Conservation (phyloP, 2,113 vertebrate genomes). For the Mionectes macconnelli region DNA sequence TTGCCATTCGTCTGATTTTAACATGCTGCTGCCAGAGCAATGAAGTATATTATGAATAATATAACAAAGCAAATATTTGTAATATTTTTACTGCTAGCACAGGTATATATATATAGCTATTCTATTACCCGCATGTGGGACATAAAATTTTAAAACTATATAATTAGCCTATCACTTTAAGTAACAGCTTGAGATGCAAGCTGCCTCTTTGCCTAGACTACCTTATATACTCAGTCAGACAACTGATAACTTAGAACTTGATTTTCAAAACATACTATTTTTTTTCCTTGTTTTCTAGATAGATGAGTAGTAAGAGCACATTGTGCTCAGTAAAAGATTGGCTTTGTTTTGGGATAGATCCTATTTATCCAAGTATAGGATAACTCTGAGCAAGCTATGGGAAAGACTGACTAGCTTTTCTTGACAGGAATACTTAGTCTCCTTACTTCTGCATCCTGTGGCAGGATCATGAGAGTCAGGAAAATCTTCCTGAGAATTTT, state of each 20-base stretch:
- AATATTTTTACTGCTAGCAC: not conserved
- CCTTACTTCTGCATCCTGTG: not conserved
- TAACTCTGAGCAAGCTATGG: not conserved
- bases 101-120: not conserved
- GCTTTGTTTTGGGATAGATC: not conserved
- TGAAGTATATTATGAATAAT: not conserved
- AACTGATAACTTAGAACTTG: not conserved
- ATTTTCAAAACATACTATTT: not conserved
- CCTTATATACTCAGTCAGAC: not conserved
- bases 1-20: conserved; percentile 35
- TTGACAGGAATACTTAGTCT: not conserved
- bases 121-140: not conserved
- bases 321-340: not conserved
- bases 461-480: not conserved
- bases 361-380: not conserved
- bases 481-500: not conserved
- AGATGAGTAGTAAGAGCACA: not conserved
- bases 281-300: not conserved
- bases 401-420: not conserved
- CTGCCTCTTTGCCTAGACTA: not conserved
- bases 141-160: not conserved
- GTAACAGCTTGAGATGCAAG: not conserved
- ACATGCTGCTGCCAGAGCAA: not conserved
- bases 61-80: conserved; percentile 11
- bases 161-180: not conserved